Base-by-base conservation (phyloP, 2,113 vertebrate species). In the Propithecus coquereli region DNA sequence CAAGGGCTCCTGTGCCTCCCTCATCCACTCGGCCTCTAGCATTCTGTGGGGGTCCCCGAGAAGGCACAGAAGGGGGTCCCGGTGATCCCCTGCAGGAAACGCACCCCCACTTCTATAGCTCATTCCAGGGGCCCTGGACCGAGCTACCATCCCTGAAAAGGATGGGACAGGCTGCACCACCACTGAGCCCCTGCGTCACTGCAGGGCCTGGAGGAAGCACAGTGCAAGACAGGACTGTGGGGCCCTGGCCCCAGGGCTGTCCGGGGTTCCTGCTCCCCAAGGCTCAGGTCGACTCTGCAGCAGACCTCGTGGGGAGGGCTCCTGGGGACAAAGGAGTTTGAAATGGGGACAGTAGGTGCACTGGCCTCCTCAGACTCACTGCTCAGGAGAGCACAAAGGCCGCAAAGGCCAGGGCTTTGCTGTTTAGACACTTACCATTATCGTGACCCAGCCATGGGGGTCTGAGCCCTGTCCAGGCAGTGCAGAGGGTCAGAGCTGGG, bases 381-480 rank as follows among this genome's bases (percentile, higher is more conserved):
- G 43, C 25, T 37, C 22, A 0, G 0, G 22, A 30, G 9, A 22
- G 11, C 1, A 34, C 34, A 34, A 52, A 37, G 59, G 4, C 4
- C 0, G 0, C n/a, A 20, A 34, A 25, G 4, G 13, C 22, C 10
- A 0, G 14, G 90, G 30, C 40, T 25, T n/a, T 54, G 22, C 57
- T 43, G 3, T 30, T 40, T 2, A 37, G 27, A 54, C 6, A n/a
- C 27, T 32, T 54, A 10, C 32, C 34, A 65, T 1, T 20, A 30
- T 25, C 66, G 2, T 3, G 25, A 34, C 5, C 71, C 37, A 22
- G 37, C 30, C 0, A 5, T 47, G 40, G 4, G 4, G 13, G 17
- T n/a, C 18, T 57, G 54, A 57, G 54, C 54, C 54, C 17, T 7
- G 34, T 52, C n/a, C 66, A 22, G 54, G 54, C 66, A 6, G 76